Percentiles rank a stretch among this genome's conserved stretches.
Conservation (phyloP, 2,888 invertebrate species). For the Congeria kusceri region DNA sequence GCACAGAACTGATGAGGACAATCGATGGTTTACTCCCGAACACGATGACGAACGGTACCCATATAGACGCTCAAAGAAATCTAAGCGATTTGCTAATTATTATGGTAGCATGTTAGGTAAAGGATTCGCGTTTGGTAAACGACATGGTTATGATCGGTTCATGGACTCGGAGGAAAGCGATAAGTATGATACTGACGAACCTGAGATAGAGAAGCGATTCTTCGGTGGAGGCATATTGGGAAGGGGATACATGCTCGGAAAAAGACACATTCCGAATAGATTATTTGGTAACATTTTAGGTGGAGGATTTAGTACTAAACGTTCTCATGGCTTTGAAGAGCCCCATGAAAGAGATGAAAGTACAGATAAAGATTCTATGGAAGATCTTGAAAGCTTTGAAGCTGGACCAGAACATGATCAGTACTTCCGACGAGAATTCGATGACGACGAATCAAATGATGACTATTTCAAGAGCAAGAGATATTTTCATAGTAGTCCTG, state of each 20-base stretch:
- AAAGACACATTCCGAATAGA: slow-evolving; percentile 9
- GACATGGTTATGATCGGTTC: not conserved
- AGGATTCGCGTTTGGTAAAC: slow-evolving; percentile 33
- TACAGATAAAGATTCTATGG: not conserved
- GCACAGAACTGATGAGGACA: not conserved
- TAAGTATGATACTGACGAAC: not conserved
- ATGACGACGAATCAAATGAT: not conserved
- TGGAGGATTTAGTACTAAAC: slow-evolving; percentile 23
- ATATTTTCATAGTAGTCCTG: slow-evolving; percentile 38
- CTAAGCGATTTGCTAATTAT: not conserved
- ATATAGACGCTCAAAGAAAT: not conserved
- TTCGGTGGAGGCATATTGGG: slow-evolving; percentile 17
- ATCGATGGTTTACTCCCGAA: not conserved
- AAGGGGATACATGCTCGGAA: slow-evolving; percentile 36
- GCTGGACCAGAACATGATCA: not conserved
- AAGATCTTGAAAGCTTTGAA: not conserved
- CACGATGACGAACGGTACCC: too few species aligned
- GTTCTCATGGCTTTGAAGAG: slow-evolving; percentile 6
- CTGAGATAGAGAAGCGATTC: slow-evolving; percentile 20
- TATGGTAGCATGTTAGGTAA: slow-evolving; percentile 25
- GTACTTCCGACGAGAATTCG: not conserved
- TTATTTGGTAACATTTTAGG: slow-evolving; percentile 35
- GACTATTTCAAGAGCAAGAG: slow-evolving; percentile 14
- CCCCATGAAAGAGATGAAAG: not conserved
- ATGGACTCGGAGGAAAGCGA: too few species aligned